Evolutionary conservation across 2,113 vertebrate genomes (phyloP), one percentile per base, ranked within the genome.

Genomic region (Choloepus hoffmanni): DNA sequence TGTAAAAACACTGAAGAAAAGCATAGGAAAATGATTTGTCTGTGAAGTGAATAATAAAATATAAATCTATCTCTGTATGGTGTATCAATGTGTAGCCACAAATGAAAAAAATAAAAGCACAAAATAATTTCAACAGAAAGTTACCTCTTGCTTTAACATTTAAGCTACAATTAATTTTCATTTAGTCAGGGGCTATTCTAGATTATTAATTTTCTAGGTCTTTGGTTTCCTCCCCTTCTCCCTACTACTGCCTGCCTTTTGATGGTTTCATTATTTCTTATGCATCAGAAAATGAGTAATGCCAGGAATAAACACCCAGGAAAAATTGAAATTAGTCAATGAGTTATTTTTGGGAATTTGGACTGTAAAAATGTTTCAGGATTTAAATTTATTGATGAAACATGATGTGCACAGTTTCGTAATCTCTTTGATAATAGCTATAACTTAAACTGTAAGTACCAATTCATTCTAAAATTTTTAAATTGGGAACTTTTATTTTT

Each of bases 401-500:
- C 48, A 24, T n/a, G 5, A 88, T 93, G 26, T 5, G 16, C 30
- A 63, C 55, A 23, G 6, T 28, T 91, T 92, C 33, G 78, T 91
- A 55, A 77, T 43, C n/a, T 92, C 30, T 78, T 79, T 68, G 9
- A 19, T 85, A 83, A 84, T 78, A 40, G 18, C 58, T 85, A 76
- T 63, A 83, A 84, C 68, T 62, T 85, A 67, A 81, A 43, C 30
- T 28, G 53, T 63, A 77, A 55, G 6, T 50, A 4, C 4, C 11
- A 36, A 48, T 85, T 87, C 89, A 23, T 87, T 82, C 7, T 93
- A 36, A 45, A 67, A 92, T n/a, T 50, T 33, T 89, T 86, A 65
- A 81, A 65, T 55, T 85, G 65, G 40, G 2, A 28, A 40, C 48
- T 93, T 94, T 95, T 50, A 73, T 77, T 95, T 76, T 70, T 95